Evolutionary conservation across 2,113 vertebrate genomes (phyloP).

Genomic region (Cyanistes caeruleus): DNA sequence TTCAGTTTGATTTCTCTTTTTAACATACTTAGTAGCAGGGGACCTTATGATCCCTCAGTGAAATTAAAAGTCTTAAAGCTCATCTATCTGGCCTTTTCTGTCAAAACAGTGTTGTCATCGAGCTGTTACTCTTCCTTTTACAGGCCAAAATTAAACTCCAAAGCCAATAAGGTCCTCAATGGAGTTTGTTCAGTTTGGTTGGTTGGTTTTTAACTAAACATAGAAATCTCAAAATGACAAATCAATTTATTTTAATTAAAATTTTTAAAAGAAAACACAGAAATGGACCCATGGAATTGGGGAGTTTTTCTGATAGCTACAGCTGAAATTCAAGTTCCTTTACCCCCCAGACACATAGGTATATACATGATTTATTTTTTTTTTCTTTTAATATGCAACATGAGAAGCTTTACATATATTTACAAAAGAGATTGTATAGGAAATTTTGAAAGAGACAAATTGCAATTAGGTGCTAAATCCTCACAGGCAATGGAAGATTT

Average conservation of each 20-base stretch:
- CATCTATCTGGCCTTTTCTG: not conserved
- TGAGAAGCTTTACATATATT: not conserved
- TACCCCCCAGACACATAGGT: not conserved
- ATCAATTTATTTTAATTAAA: conserved; percentile 16
- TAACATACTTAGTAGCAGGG: conserved; percentile 10
- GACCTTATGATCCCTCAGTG: conserved; percentile 36
- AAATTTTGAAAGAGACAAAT: not conserved
- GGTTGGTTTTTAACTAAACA: not conserved
- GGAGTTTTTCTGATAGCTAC: not conserved
- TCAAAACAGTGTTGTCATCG: conserved; percentile 10
- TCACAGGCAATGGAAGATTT: not conserved
- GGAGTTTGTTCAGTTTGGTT: conserved; percentile 1
- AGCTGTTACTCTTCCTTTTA: not conserved
- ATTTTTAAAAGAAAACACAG: not conserved
- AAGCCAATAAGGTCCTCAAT: not conserved
- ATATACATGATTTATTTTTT: not conserved
- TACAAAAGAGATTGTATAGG: not conserved
- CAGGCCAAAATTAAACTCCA: not conserved
- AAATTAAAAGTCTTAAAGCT: conserved; percentile 58
- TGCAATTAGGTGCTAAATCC: conserved; percentile 13
- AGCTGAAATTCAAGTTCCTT: not conserved
- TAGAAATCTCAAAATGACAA: conserved; percentile 38
- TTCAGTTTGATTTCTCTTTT: conserved; percentile 47
- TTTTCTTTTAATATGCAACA: not conserved
- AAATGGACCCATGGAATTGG: not conserved